Base-by-base conservation (phyloP, 2,113 vertebrate genomes). In the Lucifuga dentata region DNA sequence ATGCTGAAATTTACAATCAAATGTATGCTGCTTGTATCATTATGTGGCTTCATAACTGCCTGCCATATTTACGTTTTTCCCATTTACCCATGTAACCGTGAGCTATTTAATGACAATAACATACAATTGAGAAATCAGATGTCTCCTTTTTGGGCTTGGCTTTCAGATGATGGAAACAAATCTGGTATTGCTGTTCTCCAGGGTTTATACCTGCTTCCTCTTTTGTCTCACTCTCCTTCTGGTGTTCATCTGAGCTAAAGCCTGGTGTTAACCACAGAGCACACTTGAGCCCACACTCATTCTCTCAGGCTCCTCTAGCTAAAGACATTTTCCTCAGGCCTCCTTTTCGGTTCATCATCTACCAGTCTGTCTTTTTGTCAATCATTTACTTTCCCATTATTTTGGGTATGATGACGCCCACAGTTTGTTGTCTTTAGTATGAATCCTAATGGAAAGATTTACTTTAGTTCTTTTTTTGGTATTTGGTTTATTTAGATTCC, bases 231-330 rank as follows among this genome's bases (percentile, higher is more conserved):
- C 51, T 52, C 58, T 46, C 49, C 11, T 36, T 74, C 56, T 84
- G 74, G 58, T 79, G 38, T 68, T 78, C 58, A 78, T 76, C 68
- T 32, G 32, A 57, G 49, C 52, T 67, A 65, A 81, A 86, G 70
- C 70, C 64, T 21, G 21, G 74, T 48, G 68, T 83, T 88, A 69
- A 67, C 50, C 59, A 53, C 69, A 51, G 73, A 77, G 76, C 72
- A 51, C 73, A 48, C 73, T 64, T 49, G n/a, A 72, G 78, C 68
- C 70, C 39, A 2, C 21, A 58, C 76, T 79, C 65, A 59, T 83
- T 84, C 78, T 86, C 58, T 11, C 15, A 60, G 56, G 64, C 80
- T 82, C 78, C 78, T 49, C 5, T 44, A 23, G 13, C 49, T 68
- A 43, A 76, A 78, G 56, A 79, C 59, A 80, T 84, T 68, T 69